Conservation (phyloP, 2,888 invertebrate species). For the Drosophila algonquin region DNA sequence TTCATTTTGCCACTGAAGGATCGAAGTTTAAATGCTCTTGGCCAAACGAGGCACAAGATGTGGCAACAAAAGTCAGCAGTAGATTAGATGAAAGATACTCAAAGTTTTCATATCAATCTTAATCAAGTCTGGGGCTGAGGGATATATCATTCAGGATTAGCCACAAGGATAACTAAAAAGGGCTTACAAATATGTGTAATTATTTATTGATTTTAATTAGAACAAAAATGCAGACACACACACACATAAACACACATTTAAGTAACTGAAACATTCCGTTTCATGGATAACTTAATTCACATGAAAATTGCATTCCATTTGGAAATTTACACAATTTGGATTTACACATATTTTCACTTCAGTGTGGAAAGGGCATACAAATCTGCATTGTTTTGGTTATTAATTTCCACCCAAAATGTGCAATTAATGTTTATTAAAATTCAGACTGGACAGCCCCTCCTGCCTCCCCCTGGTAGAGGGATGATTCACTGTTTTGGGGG, state of each 20-base stretch:
- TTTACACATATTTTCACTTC: too few relatives aligned
- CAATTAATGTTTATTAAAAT: conserved; percentile 79
- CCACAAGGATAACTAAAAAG: neutral
- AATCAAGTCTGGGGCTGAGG: neutral
- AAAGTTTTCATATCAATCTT: neutral
- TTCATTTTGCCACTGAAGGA: conserved; percentile 18
- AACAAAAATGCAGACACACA: neutral
- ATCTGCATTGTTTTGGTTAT: conserved; percentile 27
- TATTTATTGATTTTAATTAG: neutral
- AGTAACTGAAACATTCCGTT: neutral
- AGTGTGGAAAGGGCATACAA: conserved; percentile 18
- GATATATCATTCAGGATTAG: neutral
- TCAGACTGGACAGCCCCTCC: conserved; percentile 44
- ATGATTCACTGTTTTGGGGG: neutral
- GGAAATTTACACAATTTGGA: neutral
- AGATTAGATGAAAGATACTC: neutral
- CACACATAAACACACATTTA: neutral
- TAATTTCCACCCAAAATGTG: conserved; percentile 33
- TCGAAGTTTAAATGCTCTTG: conserved; percentile 50
- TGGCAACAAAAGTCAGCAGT: conserved; percentile 10
- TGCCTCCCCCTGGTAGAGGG: conserved; percentile 32
- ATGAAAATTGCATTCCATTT: neutral
- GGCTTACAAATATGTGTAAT: neutral
- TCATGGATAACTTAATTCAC: neutral
- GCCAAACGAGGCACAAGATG: neutral